Percentiles rank a stretch among this genome's conserved stretches.
Conservation (phyloP, 2,113 vertebrate species). For the Chiloscyllium plagiosum region DNA sequence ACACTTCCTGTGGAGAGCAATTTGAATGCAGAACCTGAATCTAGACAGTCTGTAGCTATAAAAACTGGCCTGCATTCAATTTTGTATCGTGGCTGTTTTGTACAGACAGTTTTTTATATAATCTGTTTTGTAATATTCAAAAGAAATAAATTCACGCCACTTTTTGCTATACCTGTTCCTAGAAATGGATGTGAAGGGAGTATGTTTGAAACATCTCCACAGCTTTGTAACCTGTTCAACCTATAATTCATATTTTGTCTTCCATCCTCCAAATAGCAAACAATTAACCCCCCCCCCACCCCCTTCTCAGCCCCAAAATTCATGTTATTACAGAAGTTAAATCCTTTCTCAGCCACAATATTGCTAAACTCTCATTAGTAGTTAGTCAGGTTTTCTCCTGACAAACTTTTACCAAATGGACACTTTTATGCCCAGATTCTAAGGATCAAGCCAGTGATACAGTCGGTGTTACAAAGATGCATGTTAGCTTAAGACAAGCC, state of each 20-base stretch:
- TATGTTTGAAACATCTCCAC: neutral
- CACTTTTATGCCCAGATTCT: too few relatives aligned
- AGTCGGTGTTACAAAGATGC: too few relatives aligned
- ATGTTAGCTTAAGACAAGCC: too few relatives aligned
- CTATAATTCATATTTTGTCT: neutral
- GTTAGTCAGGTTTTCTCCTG: too few relatives aligned
- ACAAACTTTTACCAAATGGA: too few relatives aligned
- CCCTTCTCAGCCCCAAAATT: neutral
- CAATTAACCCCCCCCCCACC: neutral
- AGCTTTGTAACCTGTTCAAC: neutral
- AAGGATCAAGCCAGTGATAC: too few relatives aligned
- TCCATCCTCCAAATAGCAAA: neutral
- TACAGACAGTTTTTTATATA: neutral
- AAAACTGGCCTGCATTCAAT: neutral
- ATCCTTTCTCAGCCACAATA: too few relatives aligned
- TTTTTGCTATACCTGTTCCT: conserved; percentile 6
- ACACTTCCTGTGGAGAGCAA: neutral
- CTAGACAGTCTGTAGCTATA: neutral
- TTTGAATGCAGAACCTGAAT: neutral
- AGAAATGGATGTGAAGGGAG: neutral
- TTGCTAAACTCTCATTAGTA: too few relatives aligned
- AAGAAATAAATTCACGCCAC: conserved; percentile 17
- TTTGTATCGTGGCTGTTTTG: neutral
- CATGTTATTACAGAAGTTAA: too few relatives aligned
- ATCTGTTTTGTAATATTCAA: neutral